phyloP scores from a whole-genome alignment of 2,888 invertebrate species.

The Drosophila koepferae region DNA sequence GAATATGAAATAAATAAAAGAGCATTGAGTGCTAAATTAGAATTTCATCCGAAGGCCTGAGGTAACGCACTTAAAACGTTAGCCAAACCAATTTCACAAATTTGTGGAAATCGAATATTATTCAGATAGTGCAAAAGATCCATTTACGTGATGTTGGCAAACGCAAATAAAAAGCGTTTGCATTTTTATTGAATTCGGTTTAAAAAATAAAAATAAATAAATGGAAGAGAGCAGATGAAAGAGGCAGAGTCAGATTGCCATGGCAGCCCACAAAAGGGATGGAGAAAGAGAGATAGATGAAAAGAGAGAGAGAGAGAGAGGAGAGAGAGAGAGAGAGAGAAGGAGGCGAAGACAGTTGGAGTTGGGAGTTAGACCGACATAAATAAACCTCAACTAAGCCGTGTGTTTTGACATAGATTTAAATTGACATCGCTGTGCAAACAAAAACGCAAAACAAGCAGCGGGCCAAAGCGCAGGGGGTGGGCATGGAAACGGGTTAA shows the following conservation, averaged over 20 bases:
- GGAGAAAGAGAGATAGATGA: conserved; percentile 2
- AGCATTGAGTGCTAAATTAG: conserved; percentile 52
- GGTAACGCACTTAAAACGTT: conserved; percentile 45
- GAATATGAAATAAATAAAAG: conserved; percentile 18
- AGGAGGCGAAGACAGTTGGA: conserved; percentile 15
- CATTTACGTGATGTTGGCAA: conserved; percentile 73
- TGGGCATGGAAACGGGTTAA: neutral
- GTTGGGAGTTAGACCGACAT: conserved; percentile 61
- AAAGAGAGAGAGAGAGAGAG: neutral
- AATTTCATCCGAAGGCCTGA: conserved; percentile 38
- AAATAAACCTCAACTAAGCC: conserved; percentile 81
- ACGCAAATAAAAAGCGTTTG: conserved; percentile 72
- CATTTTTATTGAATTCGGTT: conserved; percentile 75
- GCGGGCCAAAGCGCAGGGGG: neutral
- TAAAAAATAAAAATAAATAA: conserved; percentile 2
- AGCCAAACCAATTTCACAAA: conserved; percentile 62
- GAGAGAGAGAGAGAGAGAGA: neutral
- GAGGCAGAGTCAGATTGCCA: neutral
- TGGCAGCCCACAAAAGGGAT: conserved; percentile 1
- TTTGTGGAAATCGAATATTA: conserved; percentile 67
- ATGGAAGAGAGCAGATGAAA: neutral
- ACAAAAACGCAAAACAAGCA: conserved; percentile 51
- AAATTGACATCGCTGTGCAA: conserved; percentile 78
- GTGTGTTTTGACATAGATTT: conserved; percentile 81
- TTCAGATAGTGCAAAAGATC: conserved; percentile 72